Evolutionary conservation across 2,888 invertebrate species (phyloP).

Genomic region (Linnaemya vulpina): DNA sequence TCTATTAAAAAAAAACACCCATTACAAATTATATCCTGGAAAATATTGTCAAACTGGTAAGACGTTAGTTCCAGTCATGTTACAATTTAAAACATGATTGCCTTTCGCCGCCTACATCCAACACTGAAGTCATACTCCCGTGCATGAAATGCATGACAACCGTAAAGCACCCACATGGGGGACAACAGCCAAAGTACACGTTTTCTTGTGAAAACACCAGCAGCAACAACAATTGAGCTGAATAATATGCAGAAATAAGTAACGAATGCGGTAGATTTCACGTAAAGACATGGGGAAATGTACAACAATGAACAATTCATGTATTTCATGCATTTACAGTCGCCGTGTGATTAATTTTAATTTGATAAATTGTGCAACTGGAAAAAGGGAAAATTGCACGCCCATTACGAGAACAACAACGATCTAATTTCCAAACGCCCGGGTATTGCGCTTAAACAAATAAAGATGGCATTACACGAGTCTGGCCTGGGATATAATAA

Average conservation of each 20-base stretch:
- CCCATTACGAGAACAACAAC: neutral
- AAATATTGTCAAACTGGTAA: no score
- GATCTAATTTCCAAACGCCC: neutral
- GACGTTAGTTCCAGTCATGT: neutral
- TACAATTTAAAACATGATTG: conserved; percentile 27
- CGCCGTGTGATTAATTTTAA: conserved; percentile 42
- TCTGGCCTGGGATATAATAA: no score
- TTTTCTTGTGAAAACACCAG: neutral
- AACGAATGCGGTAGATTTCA: conserved; percentile 17
- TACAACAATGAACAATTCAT: conserved; percentile 39
- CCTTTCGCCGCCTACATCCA: conserved; percentile 2
- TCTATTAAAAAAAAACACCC: no score
- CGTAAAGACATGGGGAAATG: conserved; percentile 23
- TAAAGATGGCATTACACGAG: no score
- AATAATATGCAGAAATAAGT: neutral
- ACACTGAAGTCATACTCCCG: neutral
- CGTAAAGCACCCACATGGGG: neutral
- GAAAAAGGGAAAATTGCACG: neutral
- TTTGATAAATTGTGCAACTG: conserved; percentile 40
- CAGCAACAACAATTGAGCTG: neutral
- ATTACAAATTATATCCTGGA: no score
- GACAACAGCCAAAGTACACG: neutral
- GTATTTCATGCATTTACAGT: conserved; percentile 32
- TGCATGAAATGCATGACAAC: neutral
- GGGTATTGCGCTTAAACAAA: no score